These are phyloP conservation scores for Cherax quadricarinatus DNA, from an alignment of 1,140 invertebrate genomes.

Conservation along the genomic window DNA sequence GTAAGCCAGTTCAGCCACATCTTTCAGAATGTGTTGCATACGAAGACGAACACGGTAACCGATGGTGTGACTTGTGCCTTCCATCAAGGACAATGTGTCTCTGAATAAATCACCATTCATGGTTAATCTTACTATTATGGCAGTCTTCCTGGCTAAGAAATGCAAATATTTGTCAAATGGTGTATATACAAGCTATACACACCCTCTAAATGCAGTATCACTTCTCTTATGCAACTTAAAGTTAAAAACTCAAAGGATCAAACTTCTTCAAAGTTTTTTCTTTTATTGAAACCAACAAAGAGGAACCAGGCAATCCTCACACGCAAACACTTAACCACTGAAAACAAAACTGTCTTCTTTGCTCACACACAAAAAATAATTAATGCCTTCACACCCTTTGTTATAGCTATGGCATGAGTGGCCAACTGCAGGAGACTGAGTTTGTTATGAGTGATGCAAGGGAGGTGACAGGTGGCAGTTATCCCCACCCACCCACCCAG, in stretches of 20 bases:
- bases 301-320: no score
- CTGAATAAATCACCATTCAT: background rate
- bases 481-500: background rate
- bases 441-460: background rate
- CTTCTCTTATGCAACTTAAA: no score
- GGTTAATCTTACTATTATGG: background rate
- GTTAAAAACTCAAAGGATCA: no score
- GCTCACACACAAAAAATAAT: background rate
- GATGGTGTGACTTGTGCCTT: constrained; percentile 23
- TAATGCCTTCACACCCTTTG: background rate
- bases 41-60: constrained; percentile 55
- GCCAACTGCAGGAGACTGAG: background rate
- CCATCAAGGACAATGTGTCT: background rate
- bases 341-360: no score
- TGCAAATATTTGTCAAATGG: no score
- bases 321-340: no score
- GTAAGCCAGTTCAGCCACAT: constrained; percentile 62
- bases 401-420: background rate
- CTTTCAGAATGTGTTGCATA: constrained; percentile 56
- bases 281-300: no score
- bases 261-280: no score
- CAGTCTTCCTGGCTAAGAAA: no score
- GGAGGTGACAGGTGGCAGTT: background rate
- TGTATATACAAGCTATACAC: no score
- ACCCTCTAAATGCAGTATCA: no score